These are phyloP conservation scores for Passer montanus DNA, from an alignment of 2,113 vertebrate genomes.

Conservation along the genomic window DNA sequence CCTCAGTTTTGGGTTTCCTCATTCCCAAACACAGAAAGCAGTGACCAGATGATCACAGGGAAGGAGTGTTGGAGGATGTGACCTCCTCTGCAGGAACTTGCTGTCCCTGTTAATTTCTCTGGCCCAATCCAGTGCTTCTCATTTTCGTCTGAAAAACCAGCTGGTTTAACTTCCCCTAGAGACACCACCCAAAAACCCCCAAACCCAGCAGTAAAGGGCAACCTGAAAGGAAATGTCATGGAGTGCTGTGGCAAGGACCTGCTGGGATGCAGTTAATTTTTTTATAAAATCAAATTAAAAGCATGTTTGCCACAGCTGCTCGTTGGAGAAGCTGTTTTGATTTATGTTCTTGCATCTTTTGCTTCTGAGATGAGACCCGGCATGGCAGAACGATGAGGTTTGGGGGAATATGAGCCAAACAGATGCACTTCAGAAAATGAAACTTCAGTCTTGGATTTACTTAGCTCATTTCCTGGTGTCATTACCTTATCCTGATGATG, in stretches of 20 bases:
- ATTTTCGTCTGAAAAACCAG: not conserved
- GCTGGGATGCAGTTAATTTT: not conserved
- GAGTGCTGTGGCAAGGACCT: not conserved
- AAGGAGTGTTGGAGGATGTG: not conserved
- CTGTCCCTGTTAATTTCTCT: not conserved
- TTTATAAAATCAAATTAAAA: not conserved
- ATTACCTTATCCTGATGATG: constrained; percentile 14
- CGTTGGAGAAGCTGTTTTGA: not conserved
- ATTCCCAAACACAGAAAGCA: not conserved
- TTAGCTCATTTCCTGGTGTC: constrained; percentile 60
- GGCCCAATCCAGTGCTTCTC: not conserved
- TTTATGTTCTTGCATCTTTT: constrained; percentile 7
- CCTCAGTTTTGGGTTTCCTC: not conserved
- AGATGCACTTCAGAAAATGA: constrained; percentile 53
- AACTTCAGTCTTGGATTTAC: constrained; percentile 33
- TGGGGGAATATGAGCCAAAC: not conserved
- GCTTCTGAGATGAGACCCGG: not conserved
- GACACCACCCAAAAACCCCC: not conserved
- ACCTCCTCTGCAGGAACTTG: not conserved
- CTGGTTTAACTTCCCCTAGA: not conserved
- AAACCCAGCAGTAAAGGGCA: not conserved
- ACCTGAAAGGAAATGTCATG: not conserved
- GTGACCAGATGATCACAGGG: not conserved
- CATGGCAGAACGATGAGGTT: not conserved
- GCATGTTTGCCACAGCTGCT: not conserved